Conservation (phyloP, 2,888 invertebrate genomes). For the Polyommatus iphigenia region DNA sequence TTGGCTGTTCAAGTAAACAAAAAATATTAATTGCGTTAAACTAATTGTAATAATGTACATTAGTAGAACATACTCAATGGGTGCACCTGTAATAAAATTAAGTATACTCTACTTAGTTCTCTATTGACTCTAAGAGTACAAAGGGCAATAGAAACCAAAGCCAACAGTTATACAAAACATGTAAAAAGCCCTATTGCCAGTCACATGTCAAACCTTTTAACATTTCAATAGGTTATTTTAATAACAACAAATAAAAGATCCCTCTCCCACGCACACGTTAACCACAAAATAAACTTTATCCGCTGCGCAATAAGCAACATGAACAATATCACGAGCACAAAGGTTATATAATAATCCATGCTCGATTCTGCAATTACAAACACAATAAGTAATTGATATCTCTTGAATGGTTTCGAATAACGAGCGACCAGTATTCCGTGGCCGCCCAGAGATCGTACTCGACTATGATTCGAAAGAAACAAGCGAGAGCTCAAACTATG, state of each 20-base stretch:
- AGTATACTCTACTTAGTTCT: background rate
- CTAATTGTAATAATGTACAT: too few relatives aligned
- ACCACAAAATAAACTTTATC: slow-evolving; percentile 26
- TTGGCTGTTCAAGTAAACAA: too few relatives aligned
- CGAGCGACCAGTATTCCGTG: slow-evolving; percentile 48
- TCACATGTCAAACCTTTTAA: slow-evolving; percentile 48
- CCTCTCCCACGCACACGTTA: slow-evolving; percentile 49
- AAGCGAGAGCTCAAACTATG: slow-evolving; percentile 41
- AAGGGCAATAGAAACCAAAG: slow-evolving; percentile 22
- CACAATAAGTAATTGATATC: slow-evolving; percentile 74
- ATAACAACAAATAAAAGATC: slow-evolving; percentile 51
- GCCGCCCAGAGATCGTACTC: slow-evolving; percentile 39
- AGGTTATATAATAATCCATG: slow-evolving; percentile 60
- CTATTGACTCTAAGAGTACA: slow-evolving; percentile 22
- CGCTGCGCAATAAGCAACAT: slow-evolving; percentile 32
- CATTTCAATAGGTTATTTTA: slow-evolving; percentile 52
- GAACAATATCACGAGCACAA: slow-evolving; percentile 48
- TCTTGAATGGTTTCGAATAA: slow-evolving; percentile 63
- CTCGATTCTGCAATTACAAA: slow-evolving; percentile 59
- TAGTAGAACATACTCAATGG: background rate
- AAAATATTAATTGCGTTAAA: too few relatives aligned
- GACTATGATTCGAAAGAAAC: slow-evolving; percentile 1
- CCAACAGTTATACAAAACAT: slow-evolving; percentile 36
- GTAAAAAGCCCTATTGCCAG: slow-evolving; percentile 42
- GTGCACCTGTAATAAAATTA: slow-evolving; percentile 9